Base-by-base conservation (phyloP, 2,797 vertebrate genomes). In the Iguana delicatissima region DNA sequence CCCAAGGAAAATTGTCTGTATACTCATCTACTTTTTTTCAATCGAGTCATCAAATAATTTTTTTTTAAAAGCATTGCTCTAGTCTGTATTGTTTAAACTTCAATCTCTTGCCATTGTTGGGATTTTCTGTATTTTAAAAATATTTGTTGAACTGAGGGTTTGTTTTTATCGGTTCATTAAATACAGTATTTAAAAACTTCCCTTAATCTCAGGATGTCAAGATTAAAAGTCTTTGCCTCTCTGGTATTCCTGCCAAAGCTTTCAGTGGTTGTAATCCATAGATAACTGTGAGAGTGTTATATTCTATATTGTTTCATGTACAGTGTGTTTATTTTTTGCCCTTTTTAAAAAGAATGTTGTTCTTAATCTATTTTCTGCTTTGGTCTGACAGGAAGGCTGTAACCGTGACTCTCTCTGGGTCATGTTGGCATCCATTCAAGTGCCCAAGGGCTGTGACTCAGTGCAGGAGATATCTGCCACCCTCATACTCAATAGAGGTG, bases 41-140 rank as follows among this genome's bases (percentile, higher is more conserved):
- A 72, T 74, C 83, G 74, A 87, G 50, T n/a, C 76, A 72, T 69
- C 18, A 6, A 52, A 62, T 85, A 81, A 46, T 74, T 46, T 26
- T 91, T 29, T 59, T 24, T 92, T 35, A 2, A 16, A 91, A 32
- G 22, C 50, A 87, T 88, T 7, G 22, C 9, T 24, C 29, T 88
- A 67, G 6, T 91, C 84, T 91, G 38, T 13, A 20, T 76, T 89
- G 84, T 5, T 2, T 87, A 64, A 1, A 80, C 72, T 8, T 42
- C 2, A 26, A 90, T 20, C 72, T n/a, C 20, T 85, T 42, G 12
- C 80, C 69, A 59, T n/a, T 9, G 0, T n/a, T 9, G 0, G 0
- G 13, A 64, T 77, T 91, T 81, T 91, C 29, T 86, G 69, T 67
- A 67, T 76, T 29, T 1, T 0, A 13, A 88, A 84, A 81, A 26